Evolutionary conservation across 2,888 invertebrate species (phyloP).

Genomic region (Nudaria mundana): DNA sequence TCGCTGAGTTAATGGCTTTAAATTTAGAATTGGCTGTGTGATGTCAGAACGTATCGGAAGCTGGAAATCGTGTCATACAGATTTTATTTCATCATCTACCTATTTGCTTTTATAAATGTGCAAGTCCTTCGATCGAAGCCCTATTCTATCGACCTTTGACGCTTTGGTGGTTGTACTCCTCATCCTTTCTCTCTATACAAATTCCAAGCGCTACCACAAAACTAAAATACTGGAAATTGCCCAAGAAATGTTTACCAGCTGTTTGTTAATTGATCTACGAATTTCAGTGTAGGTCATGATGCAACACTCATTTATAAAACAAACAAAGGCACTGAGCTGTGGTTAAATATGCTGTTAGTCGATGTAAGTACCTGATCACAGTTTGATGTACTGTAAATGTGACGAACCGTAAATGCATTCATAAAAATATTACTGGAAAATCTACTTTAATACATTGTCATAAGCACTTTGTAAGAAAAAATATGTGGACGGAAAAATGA

Average conservation of each 20-base stretch:
- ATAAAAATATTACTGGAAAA: slow-evolving; percentile 53
- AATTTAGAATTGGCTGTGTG: slow-evolving; percentile 55
- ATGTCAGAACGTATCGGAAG: slow-evolving; percentile 56
- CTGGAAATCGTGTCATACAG: slow-evolving; percentile 47
- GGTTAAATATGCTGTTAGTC: slow-evolving; percentile 52
- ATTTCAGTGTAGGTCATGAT: slow-evolving; percentile 28
- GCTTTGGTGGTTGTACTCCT: too few relatives aligned
- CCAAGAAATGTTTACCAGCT: too few relatives aligned
- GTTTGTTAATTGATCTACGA: too few relatives aligned
- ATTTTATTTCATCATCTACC: slow-evolving; percentile 27
- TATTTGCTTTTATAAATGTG: too few relatives aligned
- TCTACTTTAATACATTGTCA: slow-evolving; percentile 41
- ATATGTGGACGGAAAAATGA: slow-evolving; percentile 51
- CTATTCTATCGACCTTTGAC: too few relatives aligned
- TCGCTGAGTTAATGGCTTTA: slow-evolving; percentile 56
- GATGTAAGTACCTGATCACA: slow-evolving; percentile 41
- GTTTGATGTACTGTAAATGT: slow-evolving; percentile 62
- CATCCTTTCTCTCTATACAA: too few relatives aligned
- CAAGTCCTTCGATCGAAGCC: too few relatives aligned
- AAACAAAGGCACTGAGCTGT: slow-evolving; percentile 51
- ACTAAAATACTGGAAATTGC: too few relatives aligned
- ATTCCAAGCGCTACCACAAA: too few relatives aligned
- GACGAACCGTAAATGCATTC: slow-evolving; percentile 61
- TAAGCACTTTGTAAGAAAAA: too few relatives aligned
- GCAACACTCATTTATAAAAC: slow-evolving; percentile 55